phyloP scores from a whole-genome alignment of 2,113 vertebrate genomes.

The Tonatia bakeri region DNA sequence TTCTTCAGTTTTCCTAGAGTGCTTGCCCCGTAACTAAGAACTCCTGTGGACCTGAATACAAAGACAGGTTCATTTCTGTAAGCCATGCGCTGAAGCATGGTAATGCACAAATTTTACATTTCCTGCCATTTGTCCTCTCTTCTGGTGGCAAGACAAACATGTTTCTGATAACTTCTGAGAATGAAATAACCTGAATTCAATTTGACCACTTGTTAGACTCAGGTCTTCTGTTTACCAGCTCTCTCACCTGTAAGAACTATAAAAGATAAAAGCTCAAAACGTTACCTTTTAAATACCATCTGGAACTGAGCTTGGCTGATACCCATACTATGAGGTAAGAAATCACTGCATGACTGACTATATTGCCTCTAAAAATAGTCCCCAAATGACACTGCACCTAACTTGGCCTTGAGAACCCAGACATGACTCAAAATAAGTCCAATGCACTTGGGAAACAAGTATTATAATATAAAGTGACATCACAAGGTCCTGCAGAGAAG shows the following conservation, averaged over 20 bases:
- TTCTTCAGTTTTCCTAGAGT: neutral
- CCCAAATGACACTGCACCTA: constrained; percentile 42
- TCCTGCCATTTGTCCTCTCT: constrained; percentile 53
- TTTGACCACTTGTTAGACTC: constrained; percentile 43
- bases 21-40: neutral
- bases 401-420: neutral
- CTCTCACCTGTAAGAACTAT: constrained; percentile 59
- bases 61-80: constrained; percentile 51
- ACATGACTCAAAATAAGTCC: constrained; percentile 4
- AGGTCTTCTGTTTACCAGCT: constrained; percentile 11
- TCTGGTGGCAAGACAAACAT: constrained; percentile 42
- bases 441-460: neutral
- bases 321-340: constrained; percentile 31
- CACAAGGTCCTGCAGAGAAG: neutral
- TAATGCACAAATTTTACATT: constrained; percentile 64
- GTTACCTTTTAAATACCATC: constrained; percentile 30
- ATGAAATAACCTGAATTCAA: constrained; percentile 51
- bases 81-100: neutral
- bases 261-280: constrained; percentile 56
- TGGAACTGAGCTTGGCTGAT: constrained; percentile 45
- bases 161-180: constrained; percentile 50
- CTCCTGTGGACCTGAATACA: neutral
- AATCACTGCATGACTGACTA: neutral
- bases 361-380: constrained; percentile 36
- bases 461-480: neutral